Evolutionary conservation across 2,888 invertebrate genomes (phyloP), one percentile per base, ranked within the genome.

Genomic region (Conus canariensis): DNA sequence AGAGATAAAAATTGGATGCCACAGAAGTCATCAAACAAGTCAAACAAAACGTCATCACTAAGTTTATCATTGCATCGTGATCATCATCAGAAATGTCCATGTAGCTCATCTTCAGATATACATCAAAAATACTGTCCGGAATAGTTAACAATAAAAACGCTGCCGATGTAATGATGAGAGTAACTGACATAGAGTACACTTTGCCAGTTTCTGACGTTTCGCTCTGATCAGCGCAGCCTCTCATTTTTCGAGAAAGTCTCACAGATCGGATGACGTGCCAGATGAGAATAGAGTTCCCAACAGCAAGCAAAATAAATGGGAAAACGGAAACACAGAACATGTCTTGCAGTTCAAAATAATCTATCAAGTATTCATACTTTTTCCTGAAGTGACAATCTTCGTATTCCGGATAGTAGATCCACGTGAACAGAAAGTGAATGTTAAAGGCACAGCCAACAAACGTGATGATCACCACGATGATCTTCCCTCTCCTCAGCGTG

Each of bases 351-450:
- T 58, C 56, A 7, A 83, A 56, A 4, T 25, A 56, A 9, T 22
- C 22, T 56, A 25, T 9, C 3, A 83, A 7, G 12, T 83, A 25
- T 22, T 10, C 56, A 22, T 58, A 83, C 19, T 56, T 6, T 19
- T 56, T 9, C 16, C 25, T 16, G 25, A 10, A 58, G 14, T 83
- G 56, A 22, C 82, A 83, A 2, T 58, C 56, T 22, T 12, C 19
- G 22, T 9, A 83, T 19, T 83, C 82, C 6, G 82, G 58, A 2
- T 12, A 83, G 56, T 83, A 56, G 22, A 56, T 58, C 56, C 58
- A 83, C 19, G 82, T 83, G 87, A 64, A 87, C 10, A 87, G 87
- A 22, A 87, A 25, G 70, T 87, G 87, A 1, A 30, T 19, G n/a
- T 87, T 30, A 45, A 70, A 30, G 10, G 30, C 56, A 12, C 30